Evolutionary conservation across 2,888 invertebrate genomes (phyloP).

Genomic region (Herminia tarsipennalis): DNA sequence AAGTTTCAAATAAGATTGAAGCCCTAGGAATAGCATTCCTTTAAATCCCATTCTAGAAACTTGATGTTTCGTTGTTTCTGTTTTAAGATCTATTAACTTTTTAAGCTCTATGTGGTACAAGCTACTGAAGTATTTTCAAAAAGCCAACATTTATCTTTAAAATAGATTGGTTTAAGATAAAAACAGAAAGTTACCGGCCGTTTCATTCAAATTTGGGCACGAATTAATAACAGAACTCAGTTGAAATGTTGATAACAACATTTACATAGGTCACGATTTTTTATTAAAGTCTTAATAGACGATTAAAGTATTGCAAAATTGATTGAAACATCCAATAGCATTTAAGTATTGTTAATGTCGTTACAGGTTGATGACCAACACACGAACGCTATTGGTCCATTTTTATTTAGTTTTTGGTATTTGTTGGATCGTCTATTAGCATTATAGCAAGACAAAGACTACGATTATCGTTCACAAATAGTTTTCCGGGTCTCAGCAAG

Average conservation of each 20-base stretch:
- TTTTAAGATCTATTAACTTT: constrained; percentile 19
- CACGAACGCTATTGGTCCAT: too few relatives aligned
- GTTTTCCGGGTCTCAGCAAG: constrained; percentile 41
- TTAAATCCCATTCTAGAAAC: constrained; percentile 42
- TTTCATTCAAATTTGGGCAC: constrained; percentile 37
- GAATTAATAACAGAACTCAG: constrained; percentile 31
- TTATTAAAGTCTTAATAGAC: too few relatives aligned
- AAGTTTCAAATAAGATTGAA: constrained; percentile 15
- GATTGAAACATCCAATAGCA: too few relatives aligned
- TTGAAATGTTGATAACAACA: constrained; percentile 29
- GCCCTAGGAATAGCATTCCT: constrained; percentile 20
- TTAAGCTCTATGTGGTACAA: constrained; percentile 23
- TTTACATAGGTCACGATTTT: constrained; percentile 39
- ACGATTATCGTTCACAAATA: constrained; percentile 45
- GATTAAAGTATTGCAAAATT: too few relatives aligned
- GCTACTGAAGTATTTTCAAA: constrained; percentile 19
- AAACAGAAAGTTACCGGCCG: constrained; percentile 39
- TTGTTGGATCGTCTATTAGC: too few relatives aligned
- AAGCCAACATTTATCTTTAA: constrained; percentile 25
- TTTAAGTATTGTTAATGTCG: too few relatives aligned
- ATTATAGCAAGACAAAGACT: constrained; percentile 42
- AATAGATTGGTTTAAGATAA: constrained; percentile 33
- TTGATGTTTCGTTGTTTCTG: constrained; percentile 39
- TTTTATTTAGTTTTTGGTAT: too few relatives aligned
- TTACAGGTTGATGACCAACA: too few relatives aligned